Percentiles rank a stretch among this genome's conserved stretches.
Evolutionary conservation across 1,140 invertebrate species (phyloP).

Genomic region (Lasioglossum albipes): DNA sequence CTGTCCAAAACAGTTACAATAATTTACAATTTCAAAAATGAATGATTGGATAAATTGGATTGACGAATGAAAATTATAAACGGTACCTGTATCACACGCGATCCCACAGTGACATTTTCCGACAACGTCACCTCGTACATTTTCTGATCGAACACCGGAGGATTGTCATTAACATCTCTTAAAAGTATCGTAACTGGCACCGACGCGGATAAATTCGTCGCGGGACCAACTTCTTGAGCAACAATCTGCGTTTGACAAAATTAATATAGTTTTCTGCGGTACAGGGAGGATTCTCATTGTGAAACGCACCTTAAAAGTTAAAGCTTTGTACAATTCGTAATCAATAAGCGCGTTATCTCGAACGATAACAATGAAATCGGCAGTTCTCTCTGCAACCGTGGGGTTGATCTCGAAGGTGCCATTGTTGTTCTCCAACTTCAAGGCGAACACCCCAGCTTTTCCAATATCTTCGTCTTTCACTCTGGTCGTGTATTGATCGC

Average conservation of each 20-base stretch:
- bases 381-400: constrained; percentile 89
- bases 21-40: not conserved
- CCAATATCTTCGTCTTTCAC: constrained; percentile 89
- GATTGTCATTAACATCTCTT: constrained; percentile 94
- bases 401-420: constrained; percentile 94
- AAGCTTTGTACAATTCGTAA: constrained; percentile 88
- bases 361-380: constrained; percentile 90
- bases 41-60: too few relatives aligned
- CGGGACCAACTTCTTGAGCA: constrained; percentile 88
- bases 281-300: too few relatives aligned
- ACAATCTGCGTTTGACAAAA: constrained; percentile 82
- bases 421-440: constrained; percentile 89
- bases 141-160: constrained; percentile 88
- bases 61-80: not conserved
- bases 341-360: constrained; percentile 90
- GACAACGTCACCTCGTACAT: constrained; percentile 87
- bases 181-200: constrained; percentile 90
- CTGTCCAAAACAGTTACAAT: constrained; percentile 52
- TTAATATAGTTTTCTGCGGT: too few relatives aligned
- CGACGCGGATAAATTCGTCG: constrained; percentile 86
- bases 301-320: constrained; percentile 84
- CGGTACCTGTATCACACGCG: constrained; percentile 86
- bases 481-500: constrained; percentile 85
- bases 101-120: constrained; percentile 90
- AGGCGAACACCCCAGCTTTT: constrained; percentile 90